A percentile compares a stretch with the other conserved stretches of the same genome.
These are phyloP conservation scores for honey bee (Apis mellifera) DNA, from an alignment of 1,140 invertebrate species.

Conservation along the genomic window DNA sequence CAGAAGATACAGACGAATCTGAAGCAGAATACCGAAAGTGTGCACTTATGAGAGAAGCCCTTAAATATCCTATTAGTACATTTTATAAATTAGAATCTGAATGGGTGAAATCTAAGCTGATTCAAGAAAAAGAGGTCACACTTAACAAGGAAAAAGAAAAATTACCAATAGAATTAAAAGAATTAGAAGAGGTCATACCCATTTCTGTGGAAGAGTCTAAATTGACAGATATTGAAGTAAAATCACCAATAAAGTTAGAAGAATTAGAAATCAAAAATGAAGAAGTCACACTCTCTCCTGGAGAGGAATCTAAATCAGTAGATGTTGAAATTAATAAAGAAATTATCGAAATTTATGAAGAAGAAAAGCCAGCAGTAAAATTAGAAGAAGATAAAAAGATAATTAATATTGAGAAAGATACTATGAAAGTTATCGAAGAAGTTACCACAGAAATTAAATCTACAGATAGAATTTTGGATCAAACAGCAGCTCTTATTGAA, in stretches of 20 bases:
- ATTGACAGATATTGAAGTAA: no score
- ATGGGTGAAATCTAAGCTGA: constrained; percentile 57
- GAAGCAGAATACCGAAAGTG: constrained; percentile 8
- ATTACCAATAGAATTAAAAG: neutral
- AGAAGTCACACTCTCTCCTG: neutral
- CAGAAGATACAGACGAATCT: neutral
- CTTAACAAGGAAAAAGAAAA: neutral
- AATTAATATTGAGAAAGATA: neutral
- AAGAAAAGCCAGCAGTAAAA: neutral
- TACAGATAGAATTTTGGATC: neutral
- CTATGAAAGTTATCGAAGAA: neutral
- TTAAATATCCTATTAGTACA: constrained; percentile 62
- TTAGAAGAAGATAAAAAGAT: constrained; percentile 9
- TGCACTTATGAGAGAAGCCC: constrained; percentile 46
- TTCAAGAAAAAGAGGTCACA: neutral
- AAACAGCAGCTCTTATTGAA: neutral
- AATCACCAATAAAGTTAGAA: neutral
- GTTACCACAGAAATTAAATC: neutral
- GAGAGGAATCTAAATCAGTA: neutral
- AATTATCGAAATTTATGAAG: no score
- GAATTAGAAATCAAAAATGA: neutral
- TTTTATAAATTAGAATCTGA: constrained; percentile 61
- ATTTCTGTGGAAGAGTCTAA: no score
- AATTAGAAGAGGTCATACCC: neutral
- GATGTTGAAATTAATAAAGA: no score